Conservation (phyloP, 1,140 invertebrate genomes). For the Ceratosolen solmsi region DNA sequence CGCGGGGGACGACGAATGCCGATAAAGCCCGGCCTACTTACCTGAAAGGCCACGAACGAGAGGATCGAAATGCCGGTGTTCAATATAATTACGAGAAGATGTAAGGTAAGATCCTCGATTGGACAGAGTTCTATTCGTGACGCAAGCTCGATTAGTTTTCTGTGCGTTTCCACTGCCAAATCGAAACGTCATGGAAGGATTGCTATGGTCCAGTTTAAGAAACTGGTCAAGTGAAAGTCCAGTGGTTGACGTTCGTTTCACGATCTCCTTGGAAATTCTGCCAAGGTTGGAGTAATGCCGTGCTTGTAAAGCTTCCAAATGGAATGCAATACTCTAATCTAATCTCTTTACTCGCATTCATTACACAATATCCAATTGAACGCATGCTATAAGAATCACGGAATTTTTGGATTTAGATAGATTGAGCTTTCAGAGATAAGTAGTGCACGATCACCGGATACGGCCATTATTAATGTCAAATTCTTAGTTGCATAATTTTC, state of each 20-base stretch:
- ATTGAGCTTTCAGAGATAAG: too few relatives aligned
- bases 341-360: too few relatives aligned
- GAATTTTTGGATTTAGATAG: too few relatives aligned
- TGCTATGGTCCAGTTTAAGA: not conserved
- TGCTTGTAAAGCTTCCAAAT: too few relatives aligned
- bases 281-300: too few relatives aligned
- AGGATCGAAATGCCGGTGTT: constrained; percentile 73
- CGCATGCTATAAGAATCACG: too few relatives aligned
- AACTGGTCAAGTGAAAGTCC: not conserved
- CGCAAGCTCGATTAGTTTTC: not conserved
- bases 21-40: not conserved
- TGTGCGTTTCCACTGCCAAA: not conserved
- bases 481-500: too few relatives aligned
- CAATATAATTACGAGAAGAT: constrained; percentile 75
- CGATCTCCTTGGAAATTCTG: not conserved
- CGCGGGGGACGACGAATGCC: not conserved
- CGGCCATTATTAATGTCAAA: too few relatives aligned
- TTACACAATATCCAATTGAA: too few relatives aligned
- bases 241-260: not conserved
- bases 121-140: not conserved
- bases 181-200: not conserved
- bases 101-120: constrained; percentile 71
- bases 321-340: too few relatives aligned
- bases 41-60: not conserved
- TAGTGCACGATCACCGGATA: too few relatives aligned